Conservation (phyloP, 2,113 vertebrate species). For the Eleginops maclovinus region DNA sequence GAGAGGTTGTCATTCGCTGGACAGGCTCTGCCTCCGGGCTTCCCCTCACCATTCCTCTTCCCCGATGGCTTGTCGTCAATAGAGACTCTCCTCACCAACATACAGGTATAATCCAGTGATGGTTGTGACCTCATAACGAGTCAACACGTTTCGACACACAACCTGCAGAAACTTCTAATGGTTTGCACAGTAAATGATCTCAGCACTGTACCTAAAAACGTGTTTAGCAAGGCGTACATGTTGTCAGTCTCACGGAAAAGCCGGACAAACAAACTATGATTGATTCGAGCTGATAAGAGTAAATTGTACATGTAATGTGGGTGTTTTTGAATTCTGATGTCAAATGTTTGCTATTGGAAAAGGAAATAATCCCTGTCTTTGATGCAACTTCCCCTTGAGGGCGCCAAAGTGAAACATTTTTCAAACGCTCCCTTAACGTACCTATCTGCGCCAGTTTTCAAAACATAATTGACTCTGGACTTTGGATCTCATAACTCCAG, state of each 20-base stretch:
- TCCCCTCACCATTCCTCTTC: slow-evolving; percentile 98
- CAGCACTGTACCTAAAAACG: not conserved
- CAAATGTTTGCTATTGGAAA: not conserved
- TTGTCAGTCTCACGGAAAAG: not conserved
- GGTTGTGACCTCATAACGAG: not conserved
- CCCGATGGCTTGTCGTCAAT: slow-evolving; percentile 98
- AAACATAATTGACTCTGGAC: not conserved
- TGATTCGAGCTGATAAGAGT: not conserved
- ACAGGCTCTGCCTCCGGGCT: slow-evolving; percentile 94
- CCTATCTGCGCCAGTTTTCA: not conserved
- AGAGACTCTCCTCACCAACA: slow-evolving; percentile 99
- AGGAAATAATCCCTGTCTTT: not conserved
- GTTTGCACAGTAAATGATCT: not conserved
- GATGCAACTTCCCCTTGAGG: not conserved
- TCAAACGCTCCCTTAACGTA: not conserved
- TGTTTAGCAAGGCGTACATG: not conserved
- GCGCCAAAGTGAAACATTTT: not conserved
- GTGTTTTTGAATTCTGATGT: too few relatives aligned
- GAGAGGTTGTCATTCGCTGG: slow-evolving; percentile 96
- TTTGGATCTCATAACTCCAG: not conserved
- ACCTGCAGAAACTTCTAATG: not conserved
- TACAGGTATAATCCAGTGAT: slow-evolving; percentile 80
- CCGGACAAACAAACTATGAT: not conserved
- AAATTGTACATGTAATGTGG: not conserved
- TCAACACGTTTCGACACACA: not conserved